Percentiles rank a stretch among this genome's conserved stretches.
Conservation (phyloP, 2,113 vertebrate species). For the Perca flavescens region DNA sequence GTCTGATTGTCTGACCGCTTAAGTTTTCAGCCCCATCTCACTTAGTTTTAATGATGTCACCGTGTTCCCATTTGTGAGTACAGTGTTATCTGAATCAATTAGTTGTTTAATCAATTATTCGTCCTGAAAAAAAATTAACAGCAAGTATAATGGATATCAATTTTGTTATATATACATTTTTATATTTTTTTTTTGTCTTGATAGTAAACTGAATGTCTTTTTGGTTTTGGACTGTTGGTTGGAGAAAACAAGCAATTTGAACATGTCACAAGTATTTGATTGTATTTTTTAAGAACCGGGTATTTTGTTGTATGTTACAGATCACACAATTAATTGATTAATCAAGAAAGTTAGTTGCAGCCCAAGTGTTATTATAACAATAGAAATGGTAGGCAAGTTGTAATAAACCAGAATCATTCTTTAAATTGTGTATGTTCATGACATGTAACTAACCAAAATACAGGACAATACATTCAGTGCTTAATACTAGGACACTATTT, state of each 20-base stretch:
- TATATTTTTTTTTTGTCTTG: neutral
- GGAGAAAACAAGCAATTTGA: neutral
- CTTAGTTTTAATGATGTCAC: neutral
- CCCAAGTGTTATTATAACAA: neutral
- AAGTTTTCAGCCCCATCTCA: neutral
- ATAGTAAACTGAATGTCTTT: neutral
- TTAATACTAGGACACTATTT: neutral
- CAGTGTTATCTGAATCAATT: neutral
- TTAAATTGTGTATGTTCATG: neutral
- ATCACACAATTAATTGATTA: neutral
- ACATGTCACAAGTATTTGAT: neutral
- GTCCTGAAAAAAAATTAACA: neutral
- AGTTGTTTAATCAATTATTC: neutral
- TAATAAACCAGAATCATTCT: neutral
- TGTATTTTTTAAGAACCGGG: too few relatives aligned
- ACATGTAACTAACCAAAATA: neutral
- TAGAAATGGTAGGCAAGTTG: neutral
- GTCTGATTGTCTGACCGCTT: neutral
- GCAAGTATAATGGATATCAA: neutral
- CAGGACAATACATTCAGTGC: neutral
- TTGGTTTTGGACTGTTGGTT: neutral
- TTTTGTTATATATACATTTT: neutral
- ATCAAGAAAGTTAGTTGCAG: neutral
- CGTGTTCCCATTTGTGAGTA: neutral
- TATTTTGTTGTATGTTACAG: too few relatives aligned